Percentiles rank a stretch among this genome's conserved stretches.
These are phyloP conservation scores for Apostichopus californicus DNA, from an alignment of 35 echinoderm and acorn worm genomes.

Conservation along the genomic window DNA sequence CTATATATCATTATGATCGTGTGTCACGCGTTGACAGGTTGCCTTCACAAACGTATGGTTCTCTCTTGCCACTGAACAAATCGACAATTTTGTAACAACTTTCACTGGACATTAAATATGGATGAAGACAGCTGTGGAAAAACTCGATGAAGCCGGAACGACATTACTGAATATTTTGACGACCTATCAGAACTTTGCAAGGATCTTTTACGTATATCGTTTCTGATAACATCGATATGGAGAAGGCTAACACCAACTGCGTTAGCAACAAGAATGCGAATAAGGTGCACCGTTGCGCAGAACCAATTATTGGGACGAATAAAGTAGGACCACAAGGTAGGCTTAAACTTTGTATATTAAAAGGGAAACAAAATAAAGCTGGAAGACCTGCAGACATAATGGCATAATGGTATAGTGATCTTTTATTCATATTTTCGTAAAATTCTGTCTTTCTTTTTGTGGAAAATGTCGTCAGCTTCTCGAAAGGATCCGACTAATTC, in stretches of 20 bases:
- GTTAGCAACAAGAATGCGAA: background rate
- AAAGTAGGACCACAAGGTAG: constrained; percentile 36
- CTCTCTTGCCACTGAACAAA: background rate
- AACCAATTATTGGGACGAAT: constrained; percentile 27
- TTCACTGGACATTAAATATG: no score
- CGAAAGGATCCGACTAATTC: no score
- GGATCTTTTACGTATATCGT: background rate
- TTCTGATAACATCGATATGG: background rate
- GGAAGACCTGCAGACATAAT: no score
- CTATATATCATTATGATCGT: background rate
- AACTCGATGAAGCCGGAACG: no score
- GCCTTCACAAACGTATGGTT: background rate
- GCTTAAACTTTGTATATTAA: background rate
- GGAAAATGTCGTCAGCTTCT: no score
- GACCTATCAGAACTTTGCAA: background rate
- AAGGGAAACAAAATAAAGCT: no score
- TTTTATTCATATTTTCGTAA: no score
- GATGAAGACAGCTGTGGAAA: no score
- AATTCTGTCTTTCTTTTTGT: no score
- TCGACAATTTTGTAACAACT: no score
- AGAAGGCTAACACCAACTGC: background rate
- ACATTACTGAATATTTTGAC: no score
- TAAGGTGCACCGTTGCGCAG: background rate
- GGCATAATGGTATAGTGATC: no score
- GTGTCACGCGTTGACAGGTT: background rate